phyloP scores from a whole-genome alignment of 2,888 invertebrate species.

The Amblyteles armatorius region DNA sequence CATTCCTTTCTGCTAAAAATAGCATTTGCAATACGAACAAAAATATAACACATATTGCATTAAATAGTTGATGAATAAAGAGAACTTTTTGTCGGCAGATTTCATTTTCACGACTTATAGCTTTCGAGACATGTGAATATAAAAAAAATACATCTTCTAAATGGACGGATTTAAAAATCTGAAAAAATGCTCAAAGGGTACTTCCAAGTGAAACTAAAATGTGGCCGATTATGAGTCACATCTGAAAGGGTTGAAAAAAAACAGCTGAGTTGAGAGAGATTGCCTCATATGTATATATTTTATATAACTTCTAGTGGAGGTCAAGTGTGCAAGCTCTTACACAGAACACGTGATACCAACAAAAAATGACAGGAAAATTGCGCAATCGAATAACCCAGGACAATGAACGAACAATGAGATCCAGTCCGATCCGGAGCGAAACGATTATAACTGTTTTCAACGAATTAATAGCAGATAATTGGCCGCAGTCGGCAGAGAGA shows the following conservation, averaged over 20 bases:
- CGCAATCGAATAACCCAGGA: conserved; percentile 49
- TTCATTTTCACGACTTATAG: too few relatives aligned
- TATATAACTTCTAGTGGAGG: background rate
- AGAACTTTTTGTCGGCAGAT: too few relatives aligned
- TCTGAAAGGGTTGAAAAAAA: too few relatives aligned
- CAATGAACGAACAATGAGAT: conserved; percentile 75
- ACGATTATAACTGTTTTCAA: conserved; percentile 66
- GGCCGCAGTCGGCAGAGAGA: background rate
- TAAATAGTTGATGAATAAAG: background rate
- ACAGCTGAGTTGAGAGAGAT: too few relatives aligned
- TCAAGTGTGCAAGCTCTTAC: conserved; percentile 1
- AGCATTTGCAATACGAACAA: background rate
- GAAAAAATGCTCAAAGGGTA: too few relatives aligned
- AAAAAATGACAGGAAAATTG: conserved; percentile 47
- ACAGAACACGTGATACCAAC: conserved; percentile 12
- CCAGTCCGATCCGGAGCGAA: conserved; percentile 77
- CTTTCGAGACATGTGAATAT: too few relatives aligned
- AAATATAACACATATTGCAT: background rate
- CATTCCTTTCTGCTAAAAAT: too few relatives aligned
- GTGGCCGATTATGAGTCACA: too few relatives aligned
- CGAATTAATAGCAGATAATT: conserved; percentile 58
- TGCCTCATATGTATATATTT: background rate
- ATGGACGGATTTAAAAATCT: too few relatives aligned
- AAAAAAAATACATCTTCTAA: too few relatives aligned
- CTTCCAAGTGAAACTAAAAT: too few relatives aligned